Base-by-base conservation (phyloP, 2,888 invertebrate genomes). In the Andrena trimmerana region DNA sequence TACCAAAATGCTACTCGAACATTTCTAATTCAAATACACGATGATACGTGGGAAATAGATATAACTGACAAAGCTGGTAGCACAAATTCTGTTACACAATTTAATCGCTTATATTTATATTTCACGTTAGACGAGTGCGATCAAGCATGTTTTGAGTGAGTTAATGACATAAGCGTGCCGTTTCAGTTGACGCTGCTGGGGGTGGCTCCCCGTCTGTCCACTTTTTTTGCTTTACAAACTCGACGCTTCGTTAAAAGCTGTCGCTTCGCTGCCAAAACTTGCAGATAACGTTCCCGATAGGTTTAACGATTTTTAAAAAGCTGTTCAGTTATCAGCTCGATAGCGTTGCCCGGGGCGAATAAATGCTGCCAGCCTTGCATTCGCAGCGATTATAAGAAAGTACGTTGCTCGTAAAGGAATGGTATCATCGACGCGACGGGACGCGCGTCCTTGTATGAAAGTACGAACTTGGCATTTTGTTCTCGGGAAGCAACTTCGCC, bases 381-480 rank as follows among this genome's bases (percentile, higher is more conserved):
- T 10, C 31, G n/a, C 27, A 63, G 27, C 27, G 29, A 8, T 78
- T 63, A 29, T 67, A 57, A 73, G 65, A 48, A 71, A 67, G 3
- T 3, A 67, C 24, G n/a, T 62, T 54, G 13, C 52, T 29, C 36
- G 3, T 36, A 62, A 48, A 60, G 59, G 52, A 77, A 60, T 60
- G 52, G 16, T 31, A 48, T 65, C 42, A 42, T 16, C 31, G 27
- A 29, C 29, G 36, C 31, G 24, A 68, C 27, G 42, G 42, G 42
- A 27, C n/a, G n/a, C 29, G 16, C 24, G 72, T 68, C 54, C 62
- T 78, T 13, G 67, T 57, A 63, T 57, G 29, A 81, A 69, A 50
- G 54, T 54, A 63, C 13, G 29, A 65, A 65, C 29, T 50, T 33
- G 27, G 29, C 29, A 20, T 65, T 75, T 69, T 24, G 3, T 57